These are phyloP conservation scores for Heterohyrax brucei DNA, from an alignment of 2,797 vertebrate genomes.

Conservation along the genomic window DNA sequence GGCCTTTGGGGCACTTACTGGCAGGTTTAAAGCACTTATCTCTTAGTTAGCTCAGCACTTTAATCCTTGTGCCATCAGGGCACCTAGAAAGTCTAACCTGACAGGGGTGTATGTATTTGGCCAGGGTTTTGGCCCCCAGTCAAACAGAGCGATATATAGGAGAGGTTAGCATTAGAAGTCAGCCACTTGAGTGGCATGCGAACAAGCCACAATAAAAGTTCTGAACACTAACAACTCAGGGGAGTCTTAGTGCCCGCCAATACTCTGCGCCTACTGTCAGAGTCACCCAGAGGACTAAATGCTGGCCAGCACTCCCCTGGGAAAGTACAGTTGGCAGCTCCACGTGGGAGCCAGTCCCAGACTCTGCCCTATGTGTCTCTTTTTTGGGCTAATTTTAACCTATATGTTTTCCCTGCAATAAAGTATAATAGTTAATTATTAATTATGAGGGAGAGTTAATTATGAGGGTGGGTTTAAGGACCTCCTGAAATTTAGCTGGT, in stretches of 20 bases:
- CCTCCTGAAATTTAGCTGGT: neutral
- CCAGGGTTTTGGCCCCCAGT: neutral
- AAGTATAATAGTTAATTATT: neutral
- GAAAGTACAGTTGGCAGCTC: neutral
- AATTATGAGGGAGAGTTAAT: too few species aligned
- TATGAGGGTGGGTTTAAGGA: neutral
- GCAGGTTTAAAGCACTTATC: neutral
- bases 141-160: neutral
- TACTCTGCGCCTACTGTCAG: neutral
- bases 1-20: neutral
- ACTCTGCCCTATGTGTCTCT: neutral
- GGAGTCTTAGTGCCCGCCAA: neutral
- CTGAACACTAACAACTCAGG: neutral
- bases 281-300: neutral
- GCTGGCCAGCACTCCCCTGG: neutral
- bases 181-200: neutral
- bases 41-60: neutral
- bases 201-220: neutral
- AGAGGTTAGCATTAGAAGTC: neutral
- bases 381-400: neutral
- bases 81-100: neutral
- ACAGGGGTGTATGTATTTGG: neutral
- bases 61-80: neutral
- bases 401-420: neutral
- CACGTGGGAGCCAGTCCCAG: neutral